A percentile compares a stretch with the other conserved stretches of the same genome.
Evolutionary conservation across 2,113 vertebrate genomes (phyloP).

Genomic region (Aphelocoma coerulescens): DNA sequence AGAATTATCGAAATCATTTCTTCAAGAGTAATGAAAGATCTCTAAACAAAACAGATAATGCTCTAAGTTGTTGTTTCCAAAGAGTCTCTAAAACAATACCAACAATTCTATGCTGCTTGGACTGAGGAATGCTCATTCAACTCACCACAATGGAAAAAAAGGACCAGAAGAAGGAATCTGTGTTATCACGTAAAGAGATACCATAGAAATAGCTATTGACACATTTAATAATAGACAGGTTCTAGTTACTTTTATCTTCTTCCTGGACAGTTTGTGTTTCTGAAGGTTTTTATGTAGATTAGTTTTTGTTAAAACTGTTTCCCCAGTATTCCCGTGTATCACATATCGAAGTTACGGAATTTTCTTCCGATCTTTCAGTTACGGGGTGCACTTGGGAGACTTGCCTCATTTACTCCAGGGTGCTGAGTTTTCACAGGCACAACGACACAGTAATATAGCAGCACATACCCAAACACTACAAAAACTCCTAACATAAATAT

Average conservation of each 20-base stretch:
- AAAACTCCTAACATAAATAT: accelerated
- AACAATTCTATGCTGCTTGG: neutral
- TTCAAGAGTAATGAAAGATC: neutral
- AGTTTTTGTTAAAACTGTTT: neutral
- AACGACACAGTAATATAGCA: neutral
- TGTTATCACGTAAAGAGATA: neutral
- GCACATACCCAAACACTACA: neutral
- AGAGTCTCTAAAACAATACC: neutral
- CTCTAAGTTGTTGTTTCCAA: neutral
- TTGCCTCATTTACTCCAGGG: neutral
- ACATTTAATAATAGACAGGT: neutral
- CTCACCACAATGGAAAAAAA: neutral
- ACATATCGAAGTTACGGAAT: accelerated
- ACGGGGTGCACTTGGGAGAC: accelerated
- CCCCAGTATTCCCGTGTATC: neutral
- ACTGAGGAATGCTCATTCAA: accelerated
- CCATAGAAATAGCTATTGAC: neutral
- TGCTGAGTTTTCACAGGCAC: neutral
- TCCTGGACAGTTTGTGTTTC: neutral
- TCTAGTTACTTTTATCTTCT: neutral
- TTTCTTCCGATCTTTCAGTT: neutral
- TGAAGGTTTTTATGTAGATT: neutral
- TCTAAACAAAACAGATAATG: neutral
- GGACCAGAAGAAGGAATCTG: neutral
- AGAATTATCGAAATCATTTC: neutral